Conservation (phyloP, 2,797 vertebrate species). For the Echeneis naucrates region DNA sequence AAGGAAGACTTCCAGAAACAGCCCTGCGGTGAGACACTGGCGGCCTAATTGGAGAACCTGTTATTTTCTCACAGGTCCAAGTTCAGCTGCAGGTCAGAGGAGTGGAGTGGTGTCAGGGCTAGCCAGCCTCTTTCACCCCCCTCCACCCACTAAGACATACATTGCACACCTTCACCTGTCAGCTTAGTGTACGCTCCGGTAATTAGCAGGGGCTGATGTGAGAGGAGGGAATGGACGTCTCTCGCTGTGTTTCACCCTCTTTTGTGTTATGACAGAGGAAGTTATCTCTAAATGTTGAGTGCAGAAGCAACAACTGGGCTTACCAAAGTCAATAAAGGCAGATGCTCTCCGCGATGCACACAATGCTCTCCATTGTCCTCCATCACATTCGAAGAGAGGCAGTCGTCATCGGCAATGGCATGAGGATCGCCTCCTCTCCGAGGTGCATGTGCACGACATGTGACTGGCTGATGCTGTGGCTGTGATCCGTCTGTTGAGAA, state of each 20-base stretch:
- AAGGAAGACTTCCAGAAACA: slow-evolving; percentile 70
- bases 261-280: slow-evolving; percentile 79
- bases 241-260: slow-evolving; percentile 54
- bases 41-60: slow-evolving; percentile 78
- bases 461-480: background rate
- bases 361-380: slow-evolving; percentile 80
- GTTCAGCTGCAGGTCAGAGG: slow-evolving; percentile 80
- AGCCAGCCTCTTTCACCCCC: slow-evolving; percentile 12
- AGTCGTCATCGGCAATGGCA: slow-evolving; percentile 49
- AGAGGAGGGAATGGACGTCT: slow-evolving; percentile 42
- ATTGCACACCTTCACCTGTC: slow-evolving; percentile 81
- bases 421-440: slow-evolving; percentile 30
- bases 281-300: slow-evolving; percentile 79
- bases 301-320: slow-evolving; percentile 69
- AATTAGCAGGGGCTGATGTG: slow-evolving; percentile 66
- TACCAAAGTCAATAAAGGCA: slow-evolving; percentile 74
- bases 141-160: slow-evolving; percentile 61
- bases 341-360: slow-evolving; percentile 64
- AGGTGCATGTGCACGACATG: slow-evolving; percentile 1
- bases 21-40: slow-evolving; percentile 69
- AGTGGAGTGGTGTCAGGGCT: slow-evolving; percentile 61
- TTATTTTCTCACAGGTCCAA: slow-evolving; percentile 81
- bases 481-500: slow-evolving; percentile 31
- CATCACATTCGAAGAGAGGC: slow-evolving; percentile 46
- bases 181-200: slow-evolving; percentile 72